These are phyloP conservation scores for Aphrophora alni DNA, from an alignment of 2,888 invertebrate species.

Conservation along the genomic window DNA sequence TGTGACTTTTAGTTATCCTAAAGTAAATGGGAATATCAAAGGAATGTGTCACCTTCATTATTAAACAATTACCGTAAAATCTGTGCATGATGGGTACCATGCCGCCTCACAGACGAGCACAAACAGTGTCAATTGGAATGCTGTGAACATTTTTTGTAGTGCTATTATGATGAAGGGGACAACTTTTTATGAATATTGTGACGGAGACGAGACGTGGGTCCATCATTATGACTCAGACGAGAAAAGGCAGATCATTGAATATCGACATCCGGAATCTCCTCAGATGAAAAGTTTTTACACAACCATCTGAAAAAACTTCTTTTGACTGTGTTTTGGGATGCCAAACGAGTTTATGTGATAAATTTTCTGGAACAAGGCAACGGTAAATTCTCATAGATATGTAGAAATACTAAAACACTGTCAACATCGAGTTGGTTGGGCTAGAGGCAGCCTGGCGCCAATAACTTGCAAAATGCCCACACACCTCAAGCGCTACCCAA, in stretches of 20 bases:
- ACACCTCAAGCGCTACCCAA: background rate
- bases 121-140: background rate
- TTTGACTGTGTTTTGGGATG: background rate
- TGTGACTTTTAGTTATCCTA: too few relatives aligned
- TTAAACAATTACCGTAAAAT: background rate
- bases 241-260: constrained; percentile 16
- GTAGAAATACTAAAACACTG: background rate
- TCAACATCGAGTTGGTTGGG: too few relatives aligned
- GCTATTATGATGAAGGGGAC: background rate
- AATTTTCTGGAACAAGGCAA: background rate
- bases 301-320: constrained; percentile 11
- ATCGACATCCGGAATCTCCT: background rate
- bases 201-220: constrained; percentile 7
- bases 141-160: background rate
- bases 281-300: background rate
- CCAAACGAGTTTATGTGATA: background rate
- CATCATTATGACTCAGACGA: constrained; percentile 4
- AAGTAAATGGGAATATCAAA: too few relatives aligned
- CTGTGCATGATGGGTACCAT: background rate
- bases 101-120: background rate
- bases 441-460: background rate
- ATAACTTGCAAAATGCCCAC: background rate
- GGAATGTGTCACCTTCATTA: too few relatives aligned
- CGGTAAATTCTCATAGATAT: background rate
- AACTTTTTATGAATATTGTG: background rate